Base-by-base conservation (phyloP, 2,888 invertebrate species). In the Auanema freiburgensis region DNA sequence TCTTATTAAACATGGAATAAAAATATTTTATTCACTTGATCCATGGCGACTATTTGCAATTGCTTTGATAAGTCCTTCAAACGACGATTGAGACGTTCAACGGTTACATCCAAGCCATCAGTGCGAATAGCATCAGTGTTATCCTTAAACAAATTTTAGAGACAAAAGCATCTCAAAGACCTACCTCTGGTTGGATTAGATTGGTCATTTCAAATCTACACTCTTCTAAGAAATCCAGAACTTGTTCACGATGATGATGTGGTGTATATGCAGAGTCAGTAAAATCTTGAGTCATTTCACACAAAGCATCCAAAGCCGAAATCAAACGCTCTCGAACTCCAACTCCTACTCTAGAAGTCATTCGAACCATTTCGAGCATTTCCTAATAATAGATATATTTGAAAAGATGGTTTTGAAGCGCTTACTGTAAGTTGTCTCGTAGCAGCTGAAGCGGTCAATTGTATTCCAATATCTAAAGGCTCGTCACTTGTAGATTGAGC, bases 211-310 rank as follows among this genome's bases (percentile, higher is more conserved):
- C 93, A 83, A 91, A 76, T 18, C 92, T 91, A 83, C 93, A 90
- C 82, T 92, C 89, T 85, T 97, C 94, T 84, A 93, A 86, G 63
- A 88, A 85, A 81, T 92, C 89, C 67, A 98, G 88, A 84, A 98
- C 95, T 84, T 92, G 91, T 86, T 98, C 93, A 69, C 96, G 89
- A 86, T 95, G 93, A 84, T 94, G 93, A 86, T 97, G 95, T 77
- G 91, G 91, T 69, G 97, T 98, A 87, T 97, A 98, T 72, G 97
- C 95, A 74, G 96, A 97, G 87, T 98, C 97, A 58, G 76, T 77
- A 63, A 77, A 77, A 64, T 77, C 76, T 96, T 88, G 88, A 69
- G 93, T 93, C 84, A 94, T 90, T 87, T 98, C 97, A 69, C 93
- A 89, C 65, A 94, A 90, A 71, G 92, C 90, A 80, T 96, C 92